phyloP scores from a whole-genome alignment of 2,797 vertebrate genomes.

The Pangasius sanitwongsei region DNA sequence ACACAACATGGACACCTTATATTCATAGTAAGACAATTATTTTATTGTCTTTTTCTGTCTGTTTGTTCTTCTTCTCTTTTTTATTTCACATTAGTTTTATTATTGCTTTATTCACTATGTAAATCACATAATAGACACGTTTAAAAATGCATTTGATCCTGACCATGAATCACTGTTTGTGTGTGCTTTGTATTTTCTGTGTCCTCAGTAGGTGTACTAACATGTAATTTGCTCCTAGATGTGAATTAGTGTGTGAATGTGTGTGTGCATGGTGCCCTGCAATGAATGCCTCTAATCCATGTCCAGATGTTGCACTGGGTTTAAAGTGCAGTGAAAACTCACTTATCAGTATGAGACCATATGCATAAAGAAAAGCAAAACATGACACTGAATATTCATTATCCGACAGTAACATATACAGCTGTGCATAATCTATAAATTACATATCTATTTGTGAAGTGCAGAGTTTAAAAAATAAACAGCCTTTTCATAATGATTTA shows the following conservation, averaged over 20 bases:
- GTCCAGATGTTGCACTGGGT: neutral
- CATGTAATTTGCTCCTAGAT: neutral
- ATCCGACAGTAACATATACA: neutral
- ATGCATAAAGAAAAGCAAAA: neutral
- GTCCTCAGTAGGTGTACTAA: neutral
- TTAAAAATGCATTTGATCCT: neutral
- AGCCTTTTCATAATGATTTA: constrained; percentile 42
- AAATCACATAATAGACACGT: neutral
- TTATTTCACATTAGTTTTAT: neutral
- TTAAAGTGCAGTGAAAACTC: constrained; percentile 6
- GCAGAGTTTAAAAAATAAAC: constrained; percentile 30
- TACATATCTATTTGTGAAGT: constrained; percentile 27
- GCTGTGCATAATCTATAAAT: constrained; percentile 6
- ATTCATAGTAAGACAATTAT: neutral
- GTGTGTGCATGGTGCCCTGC: neutral
- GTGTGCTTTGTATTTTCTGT: neutral
- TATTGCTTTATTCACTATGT: neutral
- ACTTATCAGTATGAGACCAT: neutral
- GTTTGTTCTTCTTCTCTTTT: neutral
- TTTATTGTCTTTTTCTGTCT: neutral
- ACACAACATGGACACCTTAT: neutral
- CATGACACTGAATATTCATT: neutral
- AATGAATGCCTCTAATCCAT: neutral
- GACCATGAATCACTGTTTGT: neutral
- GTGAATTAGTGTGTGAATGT: neutral